A percentile compares a stretch with the other conserved stretches of the same genome.
These are phyloP conservation scores for Nephrotoma guestfalica DNA, from an alignment of 2,888 invertebrate species.

Conservation along the genomic window DNA sequence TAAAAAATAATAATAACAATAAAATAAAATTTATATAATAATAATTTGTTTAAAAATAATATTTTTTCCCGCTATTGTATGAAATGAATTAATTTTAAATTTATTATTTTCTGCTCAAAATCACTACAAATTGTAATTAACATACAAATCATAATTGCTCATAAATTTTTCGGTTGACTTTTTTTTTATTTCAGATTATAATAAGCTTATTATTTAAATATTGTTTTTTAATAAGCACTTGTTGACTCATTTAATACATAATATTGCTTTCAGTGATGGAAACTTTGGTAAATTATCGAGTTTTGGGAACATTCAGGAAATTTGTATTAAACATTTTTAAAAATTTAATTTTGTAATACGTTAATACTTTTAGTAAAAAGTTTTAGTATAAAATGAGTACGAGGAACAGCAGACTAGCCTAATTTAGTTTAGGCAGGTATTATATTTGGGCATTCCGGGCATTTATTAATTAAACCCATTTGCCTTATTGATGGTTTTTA, in stretches of 20 bases:
- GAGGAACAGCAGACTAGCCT: too few species aligned
- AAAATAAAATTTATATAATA: background rate
- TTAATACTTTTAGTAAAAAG: too few species aligned
- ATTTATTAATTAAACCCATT: too few species aligned
- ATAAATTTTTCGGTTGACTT: background rate
- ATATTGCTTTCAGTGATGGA: background rate
- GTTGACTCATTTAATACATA: background rate
- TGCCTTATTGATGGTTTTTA: too few species aligned
- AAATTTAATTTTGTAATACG: too few species aligned
- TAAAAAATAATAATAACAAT: background rate
- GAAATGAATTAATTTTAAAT: background rate
- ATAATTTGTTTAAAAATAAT: background rate
- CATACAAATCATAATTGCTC: background rate
- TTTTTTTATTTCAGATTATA: background rate
- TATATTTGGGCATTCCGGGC: too few species aligned
- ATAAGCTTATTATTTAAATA: background rate
- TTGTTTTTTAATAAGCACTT: too few species aligned
- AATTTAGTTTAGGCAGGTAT: too few species aligned
- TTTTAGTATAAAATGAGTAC: too few species aligned
- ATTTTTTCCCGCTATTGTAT: background rate
- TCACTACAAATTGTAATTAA: background rate
- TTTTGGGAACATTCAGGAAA: too few species aligned
- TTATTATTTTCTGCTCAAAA: background rate
- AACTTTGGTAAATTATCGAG: background rate
- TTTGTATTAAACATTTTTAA: too few species aligned